Base-by-base conservation (phyloP, 2,888 invertebrate genomes). In the Carabus problematicus region DNA sequence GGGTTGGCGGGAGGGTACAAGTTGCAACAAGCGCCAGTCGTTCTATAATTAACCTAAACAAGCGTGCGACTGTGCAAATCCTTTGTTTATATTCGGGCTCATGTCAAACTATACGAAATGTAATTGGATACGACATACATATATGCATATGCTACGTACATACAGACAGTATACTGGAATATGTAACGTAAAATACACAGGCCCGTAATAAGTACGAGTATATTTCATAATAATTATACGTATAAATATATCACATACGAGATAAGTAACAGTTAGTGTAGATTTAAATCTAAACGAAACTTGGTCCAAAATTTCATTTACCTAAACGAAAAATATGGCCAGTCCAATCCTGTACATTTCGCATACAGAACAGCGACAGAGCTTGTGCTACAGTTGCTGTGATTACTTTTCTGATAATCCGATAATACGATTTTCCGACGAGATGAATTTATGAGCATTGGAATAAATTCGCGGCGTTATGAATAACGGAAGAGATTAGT, bases 31-130 rank as follows among this genome's bases (percentile, higher is more conserved):
- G 16, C 52, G 52, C 14, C 52, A 19, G 16, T 52, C 52, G n/a
- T 16, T 29, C 29, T 52, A 52, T 64, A 64, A 64, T 64, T 64
- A 64, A 64, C 64, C 64, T 41, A 55, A 64, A 64, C 64, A 64
- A 64, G 45, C 56, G 43, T 56, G 56, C 56, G 45, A 64, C 56
- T 64, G 55, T 52, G 52, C 19, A 52, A 52, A 52, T 52, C 52
- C 52, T 52, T 52, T 52, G 52, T 52, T 52, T 52, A 52, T 52
- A 52, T 52, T 52, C 52, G 16, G 19, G 52, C 52, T 14, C 52
- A 52, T 18, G 52, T 52, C 52, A 52, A 52, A 52, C 19, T 52
- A 19, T 52, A 12, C n/a, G 52, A 52, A 52, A 16, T 18, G 52
- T 52, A 52, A 52, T 52, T 52, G 52, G 52, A 52, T 52, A 19